Percentiles rank a stretch among this genome's conserved stretches.
Evolutionary conservation across 2,797 vertebrate genomes (phyloP).

Genomic region (Pempheris klunzingeri): DNA sequence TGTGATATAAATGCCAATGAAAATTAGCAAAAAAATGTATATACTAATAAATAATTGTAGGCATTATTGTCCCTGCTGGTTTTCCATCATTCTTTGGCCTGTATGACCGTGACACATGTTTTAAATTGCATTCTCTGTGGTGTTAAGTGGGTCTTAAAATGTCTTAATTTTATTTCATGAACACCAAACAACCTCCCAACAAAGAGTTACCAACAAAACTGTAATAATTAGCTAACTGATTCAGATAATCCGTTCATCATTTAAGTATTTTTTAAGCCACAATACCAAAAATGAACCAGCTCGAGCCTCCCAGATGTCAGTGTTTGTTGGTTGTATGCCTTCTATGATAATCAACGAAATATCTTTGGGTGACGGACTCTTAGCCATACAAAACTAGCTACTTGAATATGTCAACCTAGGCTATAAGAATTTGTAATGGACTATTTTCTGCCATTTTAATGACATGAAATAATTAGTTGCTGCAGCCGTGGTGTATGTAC

Average conservation of each 20-base stretch:
- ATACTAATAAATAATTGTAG: neutral
- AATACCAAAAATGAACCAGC: too few relatives aligned
- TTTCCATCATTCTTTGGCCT: neutral
- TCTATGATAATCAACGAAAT: neutral
- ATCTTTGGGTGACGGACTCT: neutral
- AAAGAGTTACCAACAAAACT: neutral
- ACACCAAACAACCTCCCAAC: neutral
- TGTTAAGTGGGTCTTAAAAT: too few relatives aligned
- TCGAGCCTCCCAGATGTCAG: neutral
- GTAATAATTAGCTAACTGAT: too few relatives aligned
- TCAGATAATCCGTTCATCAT: neutral
- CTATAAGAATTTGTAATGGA: neutral
- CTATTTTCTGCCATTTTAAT: conserved; percentile 1
- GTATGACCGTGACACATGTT: neutral
- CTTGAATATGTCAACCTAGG: neutral
- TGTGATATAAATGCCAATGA: neutral
- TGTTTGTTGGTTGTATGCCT: neutral
- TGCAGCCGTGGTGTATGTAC: neutral
- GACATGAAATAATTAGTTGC: neutral
- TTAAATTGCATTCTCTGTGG: neutral
- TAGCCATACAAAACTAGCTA: neutral
- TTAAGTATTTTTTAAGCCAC: neutral
- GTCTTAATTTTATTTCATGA: too few relatives aligned
- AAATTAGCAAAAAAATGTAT: too few relatives aligned
- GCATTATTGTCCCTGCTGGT: neutral